Evolutionary conservation across 2,888 invertebrate genomes (phyloP).

Genomic region (Noctua comes): DNA sequence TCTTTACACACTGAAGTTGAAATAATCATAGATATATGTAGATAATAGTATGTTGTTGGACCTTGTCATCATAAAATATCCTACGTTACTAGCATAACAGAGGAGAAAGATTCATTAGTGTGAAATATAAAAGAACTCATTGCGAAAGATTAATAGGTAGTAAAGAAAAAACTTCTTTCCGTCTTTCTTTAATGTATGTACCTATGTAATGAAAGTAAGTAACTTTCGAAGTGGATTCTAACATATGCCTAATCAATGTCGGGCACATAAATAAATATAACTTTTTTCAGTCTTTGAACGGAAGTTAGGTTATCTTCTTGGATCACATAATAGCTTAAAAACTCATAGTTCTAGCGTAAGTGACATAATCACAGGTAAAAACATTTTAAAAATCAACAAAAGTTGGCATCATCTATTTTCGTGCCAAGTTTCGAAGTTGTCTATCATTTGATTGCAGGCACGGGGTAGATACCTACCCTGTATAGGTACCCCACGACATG

Average conservation of each 20-base stretch:
- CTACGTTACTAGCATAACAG: background rate
- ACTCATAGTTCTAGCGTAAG: background rate
- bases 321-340: background rate
- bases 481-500: conserved; percentile 48
- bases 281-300: background rate
- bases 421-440: conserved; percentile 25
- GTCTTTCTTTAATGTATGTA: too few relatives aligned
- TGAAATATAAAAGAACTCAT: background rate
- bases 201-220: too few relatives aligned
- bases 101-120: background rate
- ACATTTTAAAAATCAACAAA: conserved; percentile 20
- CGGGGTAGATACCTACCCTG: conserved; percentile 17
- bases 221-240: too few relatives aligned
- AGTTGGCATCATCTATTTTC: conserved; percentile 34
- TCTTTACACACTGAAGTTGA: conserved; percentile 1
- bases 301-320: too few relatives aligned
- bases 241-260: too few relatives aligned
- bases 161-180: too few relatives aligned
- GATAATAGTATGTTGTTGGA: conserved; percentile 6
- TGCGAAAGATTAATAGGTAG: too few relatives aligned
- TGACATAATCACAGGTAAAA: background rate
- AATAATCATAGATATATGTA: conserved; percentile 1
- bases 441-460: conserved; percentile 55
- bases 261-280: background rate
- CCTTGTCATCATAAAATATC: conserved; percentile 1